Base-by-base conservation (phyloP, 2,113 vertebrate genomes). In the Lynx canadensis region DNA sequence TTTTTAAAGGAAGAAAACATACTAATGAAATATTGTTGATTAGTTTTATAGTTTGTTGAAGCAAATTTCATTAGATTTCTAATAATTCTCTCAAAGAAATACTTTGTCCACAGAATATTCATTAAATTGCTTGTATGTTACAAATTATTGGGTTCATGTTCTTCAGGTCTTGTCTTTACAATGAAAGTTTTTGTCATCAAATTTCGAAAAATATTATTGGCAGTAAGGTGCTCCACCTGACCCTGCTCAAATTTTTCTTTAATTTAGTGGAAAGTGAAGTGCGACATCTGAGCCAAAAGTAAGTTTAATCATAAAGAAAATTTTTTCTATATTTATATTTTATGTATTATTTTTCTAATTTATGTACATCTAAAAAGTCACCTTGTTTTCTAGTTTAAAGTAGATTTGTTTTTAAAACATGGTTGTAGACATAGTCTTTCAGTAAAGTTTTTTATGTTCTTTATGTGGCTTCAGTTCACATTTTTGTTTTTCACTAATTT, bases 211-310 rank as follows among this genome's bases (percentile, higher is more conserved):
- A 94, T 83, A 96, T 76, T 96, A 98, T 98, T 96, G 98, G 99
- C 73, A 98, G 99, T 95, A 99, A 99, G 79, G 79, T 97, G n/a
- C 98, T 99, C 97, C 97, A 99, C 89, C 98, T 98, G 96, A 98
- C 98, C 91, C 97, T 99, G 63, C 97, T 99, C 98, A 99, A 98
- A 91, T 99, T 99, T 98, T 98, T 99, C 89, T 98, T 99, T 60
- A 99, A 98, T 97, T 98, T 99, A 89, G 98, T 99, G 96, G 99
- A 99, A 98, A 99, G 98, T 81, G 99, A 99, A 98, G 99, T 99
- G 15, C 98, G 98, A 57, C 98, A 99, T 90, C 79, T 99, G 88
- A 99, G 95, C 96, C 96, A 98, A 95, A 98, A 99, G 99, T 99
- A 98, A 97, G 97, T 71, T 98, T 97, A 78, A 63, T 85, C 15